Conservation (phyloP, 2,888 invertebrate species). For the Chrysopilus asiliformis region DNA sequence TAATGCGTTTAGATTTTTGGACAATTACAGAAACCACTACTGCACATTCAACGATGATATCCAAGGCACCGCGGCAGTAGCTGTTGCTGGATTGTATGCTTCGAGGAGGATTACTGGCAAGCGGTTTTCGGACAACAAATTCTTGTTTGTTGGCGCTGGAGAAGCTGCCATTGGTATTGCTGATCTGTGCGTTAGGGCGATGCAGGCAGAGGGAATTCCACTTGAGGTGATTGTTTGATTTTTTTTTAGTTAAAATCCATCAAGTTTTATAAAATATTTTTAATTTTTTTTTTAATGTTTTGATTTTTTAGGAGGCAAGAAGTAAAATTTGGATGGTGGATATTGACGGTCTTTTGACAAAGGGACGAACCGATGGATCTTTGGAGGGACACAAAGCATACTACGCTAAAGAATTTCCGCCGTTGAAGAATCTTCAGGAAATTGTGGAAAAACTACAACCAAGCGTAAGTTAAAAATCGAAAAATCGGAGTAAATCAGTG, state of each 20-base stretch:
- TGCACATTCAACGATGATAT: slow-evolving; percentile 99
- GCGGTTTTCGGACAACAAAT: slow-evolving; percentile 72
- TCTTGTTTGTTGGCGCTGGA: slow-evolving; percentile 83
- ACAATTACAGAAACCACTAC: slow-evolving; percentile 78
- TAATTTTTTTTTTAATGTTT: slow-evolving; percentile 1
- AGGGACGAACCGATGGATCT: slow-evolving; percentile 45
- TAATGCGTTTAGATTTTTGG: slow-evolving; percentile 90
- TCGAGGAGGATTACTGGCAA: slow-evolving; percentile 40
- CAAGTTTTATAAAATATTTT: slow-evolving; percentile 2
- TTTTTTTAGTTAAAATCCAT: neutral
- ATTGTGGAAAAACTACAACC: slow-evolving; percentile 78
- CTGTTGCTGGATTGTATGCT: slow-evolving; percentile 71
- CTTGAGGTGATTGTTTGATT: slow-evolving; percentile 23
- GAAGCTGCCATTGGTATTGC: slow-evolving; percentile 93
- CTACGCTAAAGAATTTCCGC: slow-evolving; percentile 66
- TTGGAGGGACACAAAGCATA: slow-evolving; percentile 54
- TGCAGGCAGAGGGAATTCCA: slow-evolving; percentile 56
- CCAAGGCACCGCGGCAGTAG: slow-evolving; percentile 93
- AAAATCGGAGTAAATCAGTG: too few relatives aligned
- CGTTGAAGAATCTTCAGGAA: slow-evolving; percentile 62
- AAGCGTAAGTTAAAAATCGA: slow-evolving; percentile 61
- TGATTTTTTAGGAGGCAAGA: slow-evolving; percentile 49
- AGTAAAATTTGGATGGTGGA: slow-evolving; percentile 93
- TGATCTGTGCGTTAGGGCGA: slow-evolving; percentile 73
- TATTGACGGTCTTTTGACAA: slow-evolving; percentile 76